Percentiles rank a stretch among this genome's conserved stretches.
These are phyloP conservation scores for Neuroscelio doddi DNA, from an alignment of 2,888 invertebrate species.

Conservation along the genomic window DNA sequence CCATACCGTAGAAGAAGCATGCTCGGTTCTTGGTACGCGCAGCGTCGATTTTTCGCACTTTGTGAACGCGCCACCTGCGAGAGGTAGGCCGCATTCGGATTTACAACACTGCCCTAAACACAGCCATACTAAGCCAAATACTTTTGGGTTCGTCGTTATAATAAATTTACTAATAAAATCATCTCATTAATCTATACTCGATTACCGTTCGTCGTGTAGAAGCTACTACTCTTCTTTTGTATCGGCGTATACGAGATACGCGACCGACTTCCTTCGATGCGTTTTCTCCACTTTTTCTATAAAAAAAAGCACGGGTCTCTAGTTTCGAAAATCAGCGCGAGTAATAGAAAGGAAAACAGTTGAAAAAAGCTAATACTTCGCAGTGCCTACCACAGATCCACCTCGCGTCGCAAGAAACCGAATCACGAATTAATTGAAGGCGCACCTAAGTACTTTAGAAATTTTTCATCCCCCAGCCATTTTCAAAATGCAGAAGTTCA, in stretches of 20 bases:
- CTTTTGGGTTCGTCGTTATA: constrained; percentile 72
- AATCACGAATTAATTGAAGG: constrained; percentile 39
- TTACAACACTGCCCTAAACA: constrained; percentile 72
- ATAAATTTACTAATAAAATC: constrained; percentile 53
- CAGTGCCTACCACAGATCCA: constrained; percentile 31
- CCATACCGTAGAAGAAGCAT: background rate
- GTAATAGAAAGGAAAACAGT: constrained; percentile 2
- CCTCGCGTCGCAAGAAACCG: constrained; percentile 27
- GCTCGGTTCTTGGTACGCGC: constrained; percentile 51
- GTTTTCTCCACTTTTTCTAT: constrained; percentile 8
- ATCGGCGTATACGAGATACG: constrained; percentile 2
- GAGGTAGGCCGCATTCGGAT: constrained; percentile 59
- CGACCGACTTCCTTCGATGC: constrained; percentile 14
- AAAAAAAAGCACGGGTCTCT: constrained; percentile 9
- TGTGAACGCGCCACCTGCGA: constrained; percentile 55
- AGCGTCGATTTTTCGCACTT: constrained; percentile 54
- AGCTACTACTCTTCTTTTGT: constrained; percentile 16
- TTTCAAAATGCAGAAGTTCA: constrained; percentile 1
- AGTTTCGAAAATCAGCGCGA: constrained; percentile 1
- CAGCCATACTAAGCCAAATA: constrained; percentile 78
- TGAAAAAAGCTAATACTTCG: background rate
- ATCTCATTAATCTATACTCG: constrained; percentile 48
- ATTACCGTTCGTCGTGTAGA: constrained; percentile 39
- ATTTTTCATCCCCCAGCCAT: background rate
- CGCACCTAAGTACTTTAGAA: constrained; percentile 38